Base-by-base conservation (phyloP, 2,888 invertebrate species). In the Candidula unifasciata region DNA sequence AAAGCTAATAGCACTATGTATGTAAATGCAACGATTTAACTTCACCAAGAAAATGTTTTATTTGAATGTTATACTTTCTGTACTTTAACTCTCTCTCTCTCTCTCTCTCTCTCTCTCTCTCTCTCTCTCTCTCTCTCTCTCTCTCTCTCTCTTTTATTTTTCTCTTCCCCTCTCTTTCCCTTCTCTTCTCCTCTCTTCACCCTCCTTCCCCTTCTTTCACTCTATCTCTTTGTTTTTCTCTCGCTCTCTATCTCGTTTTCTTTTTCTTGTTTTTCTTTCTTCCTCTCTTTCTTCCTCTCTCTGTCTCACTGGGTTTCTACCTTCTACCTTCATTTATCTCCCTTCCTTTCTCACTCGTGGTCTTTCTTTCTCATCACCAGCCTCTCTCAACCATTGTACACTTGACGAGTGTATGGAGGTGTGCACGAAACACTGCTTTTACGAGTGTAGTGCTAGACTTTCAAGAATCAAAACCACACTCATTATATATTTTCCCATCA, bases 121-220 rank as follows among this genome's bases (percentile, higher is more conserved):
- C 37, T 73, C 73, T 35, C 60, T 81, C 73, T 24, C 60, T 18
- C 73, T n/a, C 57, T 37, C 33, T 33, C 71, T 57, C 81, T 37
- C 57, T 71, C 81, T 73, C 71, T 60, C 81, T 81, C 71, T 81
- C 81, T 73, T 60, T 73, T 81, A 73, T 73, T 37, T 60, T 73
- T 54, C 69, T 71, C 52, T 52, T 57, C 60, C 81, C 73, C 57
- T 35, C 81, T 71, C 81, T 60, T 60, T 80, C 71, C 71, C 73
- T 71, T 54, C 10, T 80, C 71, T 33, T 52, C 80, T 44, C 69
- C 80, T 44, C 69, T 52, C 13, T 27, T 13, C 3, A 6, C 27
- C 5, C 27, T 13, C 8, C 3, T 27, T 35, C 24, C 52, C 8
- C 8, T n/a, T 33, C 27, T 52, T 37, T 57, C 57, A 37, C 8